These are phyloP conservation scores for Gopherus evgoodei DNA, from an alignment of 2,113 vertebrate genomes.

Conservation along the genomic window DNA sequence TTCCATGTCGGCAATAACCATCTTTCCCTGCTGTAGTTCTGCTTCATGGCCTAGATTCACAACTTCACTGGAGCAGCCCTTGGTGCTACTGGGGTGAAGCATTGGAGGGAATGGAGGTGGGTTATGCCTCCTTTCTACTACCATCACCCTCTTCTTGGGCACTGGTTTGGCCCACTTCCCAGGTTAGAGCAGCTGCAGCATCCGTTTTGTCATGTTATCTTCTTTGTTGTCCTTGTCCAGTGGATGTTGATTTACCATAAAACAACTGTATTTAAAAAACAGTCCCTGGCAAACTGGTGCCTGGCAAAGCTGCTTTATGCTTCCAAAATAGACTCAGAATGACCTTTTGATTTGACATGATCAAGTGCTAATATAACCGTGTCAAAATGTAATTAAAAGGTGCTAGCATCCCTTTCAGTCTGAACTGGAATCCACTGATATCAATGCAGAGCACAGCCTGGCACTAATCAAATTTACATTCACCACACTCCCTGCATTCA, in stretches of 20 bases:
- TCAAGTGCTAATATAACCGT: accelerated
- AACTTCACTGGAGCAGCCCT: not conserved
- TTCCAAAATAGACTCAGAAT: not conserved
- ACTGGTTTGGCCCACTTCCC: not conserved
- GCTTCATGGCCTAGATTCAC: not conserved
- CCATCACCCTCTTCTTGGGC: not conserved
- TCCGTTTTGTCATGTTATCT: not conserved
- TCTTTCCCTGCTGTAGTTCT: not conserved
- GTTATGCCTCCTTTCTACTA: not conserved
- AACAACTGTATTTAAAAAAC: not conserved
- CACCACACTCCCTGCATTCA: not conserved
- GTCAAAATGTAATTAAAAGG: not conserved
- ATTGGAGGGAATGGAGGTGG: not conserved
- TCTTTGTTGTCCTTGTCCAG: not conserved
- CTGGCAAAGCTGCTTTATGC: not conserved
- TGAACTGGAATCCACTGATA: accelerated
- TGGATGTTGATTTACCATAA: not conserved
- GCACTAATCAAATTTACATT: not conserved
- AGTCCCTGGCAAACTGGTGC: not conserved
- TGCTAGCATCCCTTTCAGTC: accelerated
- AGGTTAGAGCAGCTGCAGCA: not conserved
- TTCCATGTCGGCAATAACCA: not conserved
- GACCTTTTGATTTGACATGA: not conserved
- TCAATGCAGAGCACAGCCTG: not conserved
- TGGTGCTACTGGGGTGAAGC: not conserved